Evolutionary conservation across 2,888 invertebrate species (phyloP), one percentile per base, ranked within the genome.

Genomic region (Siphlonurus alternatus): DNA sequence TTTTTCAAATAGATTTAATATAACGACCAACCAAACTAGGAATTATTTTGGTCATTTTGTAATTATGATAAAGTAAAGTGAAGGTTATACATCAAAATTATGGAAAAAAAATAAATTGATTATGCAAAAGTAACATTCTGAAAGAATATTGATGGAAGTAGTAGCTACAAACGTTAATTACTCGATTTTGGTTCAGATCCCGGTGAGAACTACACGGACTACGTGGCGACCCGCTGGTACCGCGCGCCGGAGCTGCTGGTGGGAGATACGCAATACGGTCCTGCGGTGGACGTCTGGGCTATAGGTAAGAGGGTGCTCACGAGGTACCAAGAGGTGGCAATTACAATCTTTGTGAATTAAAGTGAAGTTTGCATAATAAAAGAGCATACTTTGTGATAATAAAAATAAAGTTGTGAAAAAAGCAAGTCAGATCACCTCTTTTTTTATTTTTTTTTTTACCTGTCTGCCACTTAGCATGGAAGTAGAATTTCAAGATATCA

Each of bases 221-320:
- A 99, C 76, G 99, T 99, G 69, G 98, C 98, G 59, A 99, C 99
- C 53, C 82, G 98, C 64, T 99, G 98, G 98, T 99, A 99, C 79
- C 82, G 99, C 66, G 92, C 96, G 2, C 98, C 98, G 0, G 98
- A 99, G 75, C 80, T 99, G 23, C 81, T 99, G 61, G 98, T 99
- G 0, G 99, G 98, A 0, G 98, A 99, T 76, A 95, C 95, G 20
- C 86, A 89, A 76, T 93, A 92, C 72, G 87, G 91, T 67, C 86
- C 89, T 1, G 89, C 93, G 0, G 95, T 99, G 0, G 99, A 99
- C 76, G 92, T 99, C 2, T 99, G 98, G 98, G 99, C 98, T 62
- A 93, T 98, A 70, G 98, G 86, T 84, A 74, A 77, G 70, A 76
- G 75, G n/a, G n/a, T 19, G 73, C 74, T 19, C 72, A 73, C 25